Evolutionary conservation across 2,113 vertebrate genomes (phyloP).

Genomic region (Platysternon megacephalum): DNA sequence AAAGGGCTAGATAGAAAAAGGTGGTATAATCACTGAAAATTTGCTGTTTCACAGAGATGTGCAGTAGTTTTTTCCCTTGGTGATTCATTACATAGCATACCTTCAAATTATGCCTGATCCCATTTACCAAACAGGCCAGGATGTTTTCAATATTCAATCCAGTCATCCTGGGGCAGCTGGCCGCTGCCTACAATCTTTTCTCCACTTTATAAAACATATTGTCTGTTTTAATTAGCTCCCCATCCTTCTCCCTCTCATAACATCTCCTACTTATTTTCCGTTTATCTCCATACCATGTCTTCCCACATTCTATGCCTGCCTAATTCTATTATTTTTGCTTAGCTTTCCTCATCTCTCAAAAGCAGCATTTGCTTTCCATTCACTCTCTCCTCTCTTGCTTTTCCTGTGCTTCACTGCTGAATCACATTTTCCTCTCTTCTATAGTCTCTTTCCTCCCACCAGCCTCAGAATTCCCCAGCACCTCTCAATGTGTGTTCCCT

Average conservation of each 20-base stretch:
- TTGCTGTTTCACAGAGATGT: background rate
- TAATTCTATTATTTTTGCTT: background rate
- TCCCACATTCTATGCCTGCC: background rate
- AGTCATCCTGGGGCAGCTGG: background rate
- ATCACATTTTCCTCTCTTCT: background rate
- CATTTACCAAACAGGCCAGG: background rate
- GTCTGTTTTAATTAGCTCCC: accelerated
- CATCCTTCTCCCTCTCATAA: background rate
- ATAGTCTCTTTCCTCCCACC: background rate
- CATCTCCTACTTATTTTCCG: background rate
- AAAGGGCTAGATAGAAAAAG: background rate
- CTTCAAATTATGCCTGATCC: background rate
- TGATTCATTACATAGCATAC: background rate
- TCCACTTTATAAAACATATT: background rate
- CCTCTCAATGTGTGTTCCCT: accelerated
- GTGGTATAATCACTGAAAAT: background rate
- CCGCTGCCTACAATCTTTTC: background rate
- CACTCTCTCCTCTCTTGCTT: accelerated
- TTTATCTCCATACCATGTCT: background rate
- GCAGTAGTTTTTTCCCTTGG: background rate
- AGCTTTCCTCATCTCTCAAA: background rate
- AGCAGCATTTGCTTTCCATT: background rate
- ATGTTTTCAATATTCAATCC: accelerated
- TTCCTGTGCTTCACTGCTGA: background rate
- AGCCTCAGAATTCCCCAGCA: background rate